These are phyloP conservation scores for Phyto melanocephala DNA, from an alignment of 2,888 invertebrate genomes.

Conservation along the genomic window DNA sequence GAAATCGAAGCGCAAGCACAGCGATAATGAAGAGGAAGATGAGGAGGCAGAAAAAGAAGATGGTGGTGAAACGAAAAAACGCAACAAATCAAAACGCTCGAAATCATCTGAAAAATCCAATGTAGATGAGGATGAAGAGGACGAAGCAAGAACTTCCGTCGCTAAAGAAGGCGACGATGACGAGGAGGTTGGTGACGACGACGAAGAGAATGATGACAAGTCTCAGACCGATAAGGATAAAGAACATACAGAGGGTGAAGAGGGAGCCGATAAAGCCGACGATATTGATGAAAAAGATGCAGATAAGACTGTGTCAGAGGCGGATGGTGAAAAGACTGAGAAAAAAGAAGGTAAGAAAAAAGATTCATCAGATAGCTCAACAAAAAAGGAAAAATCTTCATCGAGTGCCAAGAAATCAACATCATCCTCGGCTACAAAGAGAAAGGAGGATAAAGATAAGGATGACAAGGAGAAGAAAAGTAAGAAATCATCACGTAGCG, in stretches of 20 bases:
- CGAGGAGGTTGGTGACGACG: slow-evolving; percentile 64
- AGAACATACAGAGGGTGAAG: slow-evolving; percentile 70
- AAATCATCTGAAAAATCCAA: slow-evolving; percentile 65
- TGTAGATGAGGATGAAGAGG: slow-evolving; percentile 62
- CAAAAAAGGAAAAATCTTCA: slow-evolving; percentile 71
- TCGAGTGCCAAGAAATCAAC: slow-evolving; percentile 70
- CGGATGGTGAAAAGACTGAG: slow-evolving; percentile 69
- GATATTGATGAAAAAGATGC: slow-evolving; percentile 78
- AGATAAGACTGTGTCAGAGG: slow-evolving; percentile 69
- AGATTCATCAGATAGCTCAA: slow-evolving; percentile 66
- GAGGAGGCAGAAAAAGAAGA: slow-evolving; percentile 72
- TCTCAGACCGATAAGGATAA: slow-evolving; percentile 62
- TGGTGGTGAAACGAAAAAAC: slow-evolving; percentile 66
- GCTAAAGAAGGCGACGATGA: slow-evolving; percentile 59
- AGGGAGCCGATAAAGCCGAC: slow-evolving; percentile 73
- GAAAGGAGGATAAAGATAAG: slow-evolving; percentile 69
- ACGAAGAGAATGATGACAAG: slow-evolving; percentile 68
- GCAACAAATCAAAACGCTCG: slow-evolving; percentile 63
- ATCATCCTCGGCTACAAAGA: slow-evolving; percentile 68
- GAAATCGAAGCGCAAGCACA: slow-evolving; percentile 68
- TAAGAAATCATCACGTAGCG: slow-evolving; percentile 75
- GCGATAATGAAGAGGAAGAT: slow-evolving; percentile 76
- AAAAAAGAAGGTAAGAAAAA: slow-evolving; percentile 78
- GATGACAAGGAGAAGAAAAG: slow-evolving; percentile 68
- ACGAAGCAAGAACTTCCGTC: slow-evolving; percentile 52